Evolutionary conservation across 1,140 invertebrate species (phyloP).

Genomic region (Brachionus koreanus): DNA sequence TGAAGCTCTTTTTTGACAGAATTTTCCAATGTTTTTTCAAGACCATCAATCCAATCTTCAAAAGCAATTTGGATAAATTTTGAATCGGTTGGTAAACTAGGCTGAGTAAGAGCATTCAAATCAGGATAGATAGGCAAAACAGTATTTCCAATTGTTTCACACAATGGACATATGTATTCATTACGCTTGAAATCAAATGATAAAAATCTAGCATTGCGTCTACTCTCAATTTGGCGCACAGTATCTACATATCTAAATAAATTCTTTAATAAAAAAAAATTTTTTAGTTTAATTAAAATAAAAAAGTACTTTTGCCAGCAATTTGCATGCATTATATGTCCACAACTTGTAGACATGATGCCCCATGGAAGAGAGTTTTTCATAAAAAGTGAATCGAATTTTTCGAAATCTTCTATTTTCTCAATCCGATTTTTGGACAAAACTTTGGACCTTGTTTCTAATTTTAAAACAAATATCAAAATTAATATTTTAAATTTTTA

Average conservation of each 20-base stretch:
- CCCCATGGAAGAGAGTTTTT: slow-evolving; percentile 70
- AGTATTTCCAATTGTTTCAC: slow-evolving; percentile 89
- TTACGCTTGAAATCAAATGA: slow-evolving; percentile 83
- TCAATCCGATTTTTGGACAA: slow-evolving; percentile 63
- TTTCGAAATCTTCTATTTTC: slow-evolving; percentile 48
- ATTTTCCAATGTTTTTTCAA: slow-evolving; percentile 60
- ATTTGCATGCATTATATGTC: slow-evolving; percentile 90
- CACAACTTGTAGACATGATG: slow-evolving; percentile 84
- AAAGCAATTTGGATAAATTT: slow-evolving; percentile 58
- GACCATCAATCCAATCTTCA: slow-evolving; percentile 67
- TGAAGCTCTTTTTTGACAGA: slow-evolving; percentile 50
- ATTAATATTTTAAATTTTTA: background rate
- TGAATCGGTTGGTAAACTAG: slow-evolving; percentile 47
- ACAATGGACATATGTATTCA: slow-evolving; percentile 93
- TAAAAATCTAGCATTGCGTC: slow-evolving; percentile 73
- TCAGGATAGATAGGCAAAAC: slow-evolving; percentile 80
- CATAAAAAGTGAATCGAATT: slow-evolving; percentile 64
- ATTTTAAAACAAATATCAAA: background rate
- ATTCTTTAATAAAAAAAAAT: background rate
- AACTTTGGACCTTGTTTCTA: slow-evolving; percentile 70
- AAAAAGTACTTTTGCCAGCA: slow-evolving; percentile 75
- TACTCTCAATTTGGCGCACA: slow-evolving; percentile 62
- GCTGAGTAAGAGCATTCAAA: slow-evolving; percentile 48
- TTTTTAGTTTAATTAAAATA: background rate
- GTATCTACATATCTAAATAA: slow-evolving; percentile 5